A percentile compares a stretch with the other conserved stretches of the same genome.
phyloP scores from a whole-genome alignment of 2,113 vertebrate genomes.

The Gadus macrocephalus region DNA sequence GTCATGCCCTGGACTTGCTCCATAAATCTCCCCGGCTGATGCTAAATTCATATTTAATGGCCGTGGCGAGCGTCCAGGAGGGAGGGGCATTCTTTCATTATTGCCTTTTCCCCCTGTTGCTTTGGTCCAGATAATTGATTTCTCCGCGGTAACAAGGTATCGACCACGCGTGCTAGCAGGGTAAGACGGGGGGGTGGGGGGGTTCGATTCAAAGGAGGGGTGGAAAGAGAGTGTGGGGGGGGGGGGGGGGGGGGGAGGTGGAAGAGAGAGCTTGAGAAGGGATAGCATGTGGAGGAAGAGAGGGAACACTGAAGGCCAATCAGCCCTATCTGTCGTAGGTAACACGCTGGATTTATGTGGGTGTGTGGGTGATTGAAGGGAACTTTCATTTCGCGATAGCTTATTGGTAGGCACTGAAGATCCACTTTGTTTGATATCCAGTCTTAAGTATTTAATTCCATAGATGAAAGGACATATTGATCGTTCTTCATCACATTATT shows the following conservation, averaged over 20 bases:
- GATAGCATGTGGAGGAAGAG: slow-evolving; percentile 28
- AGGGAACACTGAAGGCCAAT: slow-evolving; percentile 36
- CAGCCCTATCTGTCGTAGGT: slow-evolving; percentile 61
- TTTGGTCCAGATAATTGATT: slow-evolving; percentile 85
- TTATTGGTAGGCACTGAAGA: slow-evolving; percentile 17
- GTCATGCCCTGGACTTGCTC: slow-evolving; percentile 33
- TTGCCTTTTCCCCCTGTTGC: slow-evolving; percentile 74
- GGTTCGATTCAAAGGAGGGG: slow-evolving; percentile 63
- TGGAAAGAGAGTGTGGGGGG: slow-evolving; percentile 37
- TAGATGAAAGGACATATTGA: slow-evolving; percentile 52
- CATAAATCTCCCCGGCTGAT: slow-evolving; percentile 61
- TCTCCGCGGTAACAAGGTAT: slow-evolving; percentile 85
- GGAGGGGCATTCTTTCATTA: slow-evolving; percentile 71
- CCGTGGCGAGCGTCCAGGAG: slow-evolving; percentile 61
- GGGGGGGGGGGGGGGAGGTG: slow-evolving; percentile 41
- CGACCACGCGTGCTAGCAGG: slow-evolving; percentile 72
- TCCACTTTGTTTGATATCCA: slow-evolving; percentile 5
- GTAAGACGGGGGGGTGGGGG: slow-evolving; percentile 53
- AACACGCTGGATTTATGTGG: slow-evolving; percentile 39
- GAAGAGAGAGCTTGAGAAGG: slow-evolving; percentile 24
- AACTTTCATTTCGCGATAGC: slow-evolving; percentile 15
- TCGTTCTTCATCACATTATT: slow-evolving; percentile 45
- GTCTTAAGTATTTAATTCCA: slow-evolving; percentile 30
- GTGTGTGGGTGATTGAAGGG: slow-evolving; percentile 38
- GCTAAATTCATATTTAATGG: slow-evolving; percentile 66